phyloP scores from a whole-genome alignment of 2,797 vertebrate genomes.

The Rhincodon typus region DNA sequence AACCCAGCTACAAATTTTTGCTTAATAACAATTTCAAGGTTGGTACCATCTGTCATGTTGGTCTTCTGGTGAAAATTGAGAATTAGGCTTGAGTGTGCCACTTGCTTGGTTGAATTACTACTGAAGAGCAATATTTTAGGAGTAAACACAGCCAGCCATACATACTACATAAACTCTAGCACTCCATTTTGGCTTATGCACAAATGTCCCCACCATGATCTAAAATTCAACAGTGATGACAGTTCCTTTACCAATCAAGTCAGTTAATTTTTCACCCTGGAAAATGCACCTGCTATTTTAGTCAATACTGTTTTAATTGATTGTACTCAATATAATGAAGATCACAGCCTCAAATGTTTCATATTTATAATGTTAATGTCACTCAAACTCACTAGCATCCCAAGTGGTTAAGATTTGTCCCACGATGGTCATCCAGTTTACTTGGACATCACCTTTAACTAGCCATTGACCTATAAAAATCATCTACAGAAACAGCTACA shows the following conservation, averaged over 20 bases:
- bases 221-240: neutral
- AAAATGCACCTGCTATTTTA: neutral
- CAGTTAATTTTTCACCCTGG: neutral
- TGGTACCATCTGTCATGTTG: neutral
- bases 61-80: neutral
- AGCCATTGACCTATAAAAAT: neutral
- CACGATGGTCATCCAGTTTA: neutral
- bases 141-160: neutral
- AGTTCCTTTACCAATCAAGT: neutral
- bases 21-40: neutral
- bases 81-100: neutral
- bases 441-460: too few species aligned
- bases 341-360: neutral
- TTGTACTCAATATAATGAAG: neutral
- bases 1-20: too few species aligned
- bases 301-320: too few species aligned
- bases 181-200: neutral
- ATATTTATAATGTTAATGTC: neutral
- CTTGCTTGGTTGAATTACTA: neutral
- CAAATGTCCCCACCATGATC: neutral
- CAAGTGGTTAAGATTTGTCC: neutral
- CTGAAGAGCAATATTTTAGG: neutral
- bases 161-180: neutral
- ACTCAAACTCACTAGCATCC: neutral
- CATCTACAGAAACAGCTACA: neutral